Evolutionary conservation across 1,140 invertebrate species (phyloP).

Genomic region (Trichonephila clavipes): DNA sequence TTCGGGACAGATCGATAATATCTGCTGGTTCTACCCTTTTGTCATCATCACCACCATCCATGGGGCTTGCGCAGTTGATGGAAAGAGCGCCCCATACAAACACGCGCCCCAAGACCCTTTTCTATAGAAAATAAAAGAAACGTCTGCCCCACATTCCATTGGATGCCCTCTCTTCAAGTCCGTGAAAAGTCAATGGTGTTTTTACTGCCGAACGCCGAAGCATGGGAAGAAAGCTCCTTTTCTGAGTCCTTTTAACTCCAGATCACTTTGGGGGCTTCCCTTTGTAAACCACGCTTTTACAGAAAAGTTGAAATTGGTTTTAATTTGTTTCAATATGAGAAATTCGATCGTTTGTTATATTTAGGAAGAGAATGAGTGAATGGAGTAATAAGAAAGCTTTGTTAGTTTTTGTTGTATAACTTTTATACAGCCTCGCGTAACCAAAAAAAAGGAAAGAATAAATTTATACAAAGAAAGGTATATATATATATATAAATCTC

Average conservation of each 20-base stretch:
- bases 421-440: too few relatives aligned
- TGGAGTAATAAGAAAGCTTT: too few relatives aligned
- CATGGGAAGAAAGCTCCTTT: not conserved
- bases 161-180: not conserved
- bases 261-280: not conserved
- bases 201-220: constrained; percentile 1
- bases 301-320: not conserved
- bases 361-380: too few relatives aligned
- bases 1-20: constrained; percentile 71
- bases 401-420: too few relatives aligned
- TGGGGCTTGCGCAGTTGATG: constrained; percentile 56
- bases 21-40: constrained; percentile 62
- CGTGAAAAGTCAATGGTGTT: constrained; percentile 12
- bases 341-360: not conserved
- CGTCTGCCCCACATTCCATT: constrained; percentile 47
- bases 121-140: constrained; percentile 55
- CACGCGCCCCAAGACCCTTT: constrained; percentile 44
- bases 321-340: not conserved
- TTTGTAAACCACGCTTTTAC: not conserved
- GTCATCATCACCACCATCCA: constrained; percentile 59
- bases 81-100: constrained; percentile 19
- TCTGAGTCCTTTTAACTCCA: not conserved
- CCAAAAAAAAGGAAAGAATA: too few relatives aligned
- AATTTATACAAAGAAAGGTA: too few relatives aligned
- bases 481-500: too few relatives aligned